phyloP scores from a whole-genome alignment of 2,888 invertebrate species.

The Sinodicranocentrus sp. region DNA sequence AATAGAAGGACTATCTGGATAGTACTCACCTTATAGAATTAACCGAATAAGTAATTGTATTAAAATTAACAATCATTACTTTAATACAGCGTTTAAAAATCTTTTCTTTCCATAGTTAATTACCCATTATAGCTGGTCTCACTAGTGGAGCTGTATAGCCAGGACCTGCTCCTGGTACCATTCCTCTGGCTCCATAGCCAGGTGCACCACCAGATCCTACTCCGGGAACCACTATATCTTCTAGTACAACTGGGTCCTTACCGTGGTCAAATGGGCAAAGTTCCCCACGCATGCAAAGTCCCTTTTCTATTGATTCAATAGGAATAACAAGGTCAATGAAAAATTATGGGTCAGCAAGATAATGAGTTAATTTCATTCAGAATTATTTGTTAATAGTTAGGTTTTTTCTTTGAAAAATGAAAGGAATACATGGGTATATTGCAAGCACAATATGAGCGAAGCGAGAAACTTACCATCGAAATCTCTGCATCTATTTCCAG shows the following conservation, averaged over 20 bases:
- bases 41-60: too few species aligned
- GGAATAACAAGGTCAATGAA: too few species aligned
- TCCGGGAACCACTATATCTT: slow-evolving; percentile 85
- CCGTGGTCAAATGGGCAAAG: slow-evolving; percentile 99
- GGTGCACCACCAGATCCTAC: slow-evolving; percentile 30
- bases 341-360: neutral
- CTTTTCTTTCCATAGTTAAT: slow-evolving; percentile 80
- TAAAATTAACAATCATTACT: too few species aligned
- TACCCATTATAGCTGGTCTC: slow-evolving; percentile 59
- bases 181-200: slow-evolving; percentile 46
- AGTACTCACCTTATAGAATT: slow-evolving; percentile 78
- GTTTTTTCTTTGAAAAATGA: too few species aligned
- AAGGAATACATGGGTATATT: too few species aligned
- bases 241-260: slow-evolving; percentile 95
- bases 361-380: neutral
- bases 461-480: slow-evolving; percentile 84
- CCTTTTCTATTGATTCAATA: slow-evolving; percentile 85
- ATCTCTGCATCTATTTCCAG: slow-evolving; percentile 87
- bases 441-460: too few species aligned
- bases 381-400: too few species aligned
- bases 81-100: too few species aligned
- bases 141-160: slow-evolving; percentile 47
- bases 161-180: slow-evolving; percentile 37
- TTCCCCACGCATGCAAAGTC: slow-evolving; percentile 97
- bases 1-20: slow-evolving; percentile 90